Base-by-base conservation (phyloP, 2,888 invertebrate species). In the Lochmaea crataegi region DNA sequence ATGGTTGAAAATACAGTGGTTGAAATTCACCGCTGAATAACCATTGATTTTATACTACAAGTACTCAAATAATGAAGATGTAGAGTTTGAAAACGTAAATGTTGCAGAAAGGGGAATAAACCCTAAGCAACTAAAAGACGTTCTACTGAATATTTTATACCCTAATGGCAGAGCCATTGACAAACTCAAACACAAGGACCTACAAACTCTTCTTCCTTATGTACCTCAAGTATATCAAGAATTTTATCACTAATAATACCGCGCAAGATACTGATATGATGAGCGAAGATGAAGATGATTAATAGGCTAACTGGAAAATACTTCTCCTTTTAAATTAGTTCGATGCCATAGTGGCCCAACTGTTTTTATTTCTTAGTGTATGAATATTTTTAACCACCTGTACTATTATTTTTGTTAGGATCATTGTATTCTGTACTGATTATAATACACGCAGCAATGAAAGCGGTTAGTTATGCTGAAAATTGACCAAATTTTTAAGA, bases 1-100 rank as follows among this genome's bases (percentile, higher is more conserved):
- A 53, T 72, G 72, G 53, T 61, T 72, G 22, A 72, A 67, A 72
- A 72, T 72, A 16, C 72, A 72, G 60, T 72, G 67, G 61, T 53
- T 72, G 53, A 72, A 67, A n/a, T 72, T 67, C 42, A 72, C 53
- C 61, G 60, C 60, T 16, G 41, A 72, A 58, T 61, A 72, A 67
- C 66, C 63, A 61, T 61, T 72, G 18, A 18, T n/a, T 6, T 63
- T 67, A 67, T 53, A 67, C 26, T 67, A 51, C 51, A 72, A 72
- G 53, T 66, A 72, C 41, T 72, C 63, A 1, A 67, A 67, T 41
- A 72, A 61, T 72, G 63, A 1, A 7, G 18, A 9, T 4, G 22
- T 18, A 16, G 2, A 16, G 18, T 56, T 22, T 11, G 3, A 56
- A 2, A 56, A 16, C 16, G 56, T 18, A 18, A 56, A 22, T 11